Evolutionary conservation across 2,888 invertebrate species (phyloP).

Genomic region (Trichopria drosophilae): DNA sequence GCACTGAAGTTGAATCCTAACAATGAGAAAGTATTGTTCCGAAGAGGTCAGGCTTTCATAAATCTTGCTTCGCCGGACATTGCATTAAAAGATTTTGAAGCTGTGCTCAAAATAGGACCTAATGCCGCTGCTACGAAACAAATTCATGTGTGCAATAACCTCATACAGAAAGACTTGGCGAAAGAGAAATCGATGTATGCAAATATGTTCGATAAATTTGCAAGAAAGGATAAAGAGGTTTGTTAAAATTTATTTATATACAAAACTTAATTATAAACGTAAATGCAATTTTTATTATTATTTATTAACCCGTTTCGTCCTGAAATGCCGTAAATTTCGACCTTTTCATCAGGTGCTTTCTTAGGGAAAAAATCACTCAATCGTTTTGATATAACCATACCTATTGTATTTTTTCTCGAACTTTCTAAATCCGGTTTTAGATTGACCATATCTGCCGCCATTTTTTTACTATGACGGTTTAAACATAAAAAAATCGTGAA

Average conservation of each 20-base stretch:
- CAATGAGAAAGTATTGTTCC: slow-evolving; percentile 88
- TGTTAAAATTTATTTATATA: too few relatives aligned
- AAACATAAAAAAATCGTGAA: too few relatives aligned
- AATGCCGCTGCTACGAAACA: slow-evolving; percentile 88
- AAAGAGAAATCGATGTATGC: slow-evolving; percentile 87
- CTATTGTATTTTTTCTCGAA: too few relatives aligned
- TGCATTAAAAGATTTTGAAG: slow-evolving; percentile 78
- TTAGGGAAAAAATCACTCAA: too few relatives aligned
- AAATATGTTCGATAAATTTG: slow-evolving; percentile 95
- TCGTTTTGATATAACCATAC: too few relatives aligned
- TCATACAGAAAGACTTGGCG: slow-evolving; percentile 74
- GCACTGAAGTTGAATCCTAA: slow-evolving; percentile 74
- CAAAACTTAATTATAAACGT: slow-evolving; percentile 3
- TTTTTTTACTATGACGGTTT: too few relatives aligned
- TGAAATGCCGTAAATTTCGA: too few relatives aligned
- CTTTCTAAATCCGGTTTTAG: too few relatives aligned
- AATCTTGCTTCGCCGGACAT: slow-evolving; percentile 75
- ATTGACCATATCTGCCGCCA: too few relatives aligned
- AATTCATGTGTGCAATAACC: slow-evolving; percentile 70
- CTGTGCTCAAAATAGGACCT: slow-evolving; percentile 77
- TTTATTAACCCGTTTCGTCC: not conserved
- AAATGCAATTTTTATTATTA: not conserved
- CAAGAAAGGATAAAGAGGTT: slow-evolving; percentile 72
- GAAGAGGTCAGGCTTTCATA: slow-evolving; percentile 80
- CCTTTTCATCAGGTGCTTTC: too few relatives aligned